Evolutionary conservation across 2,797 vertebrate genomes (phyloP).

Genomic region (Peromyscus eremicus): DNA sequence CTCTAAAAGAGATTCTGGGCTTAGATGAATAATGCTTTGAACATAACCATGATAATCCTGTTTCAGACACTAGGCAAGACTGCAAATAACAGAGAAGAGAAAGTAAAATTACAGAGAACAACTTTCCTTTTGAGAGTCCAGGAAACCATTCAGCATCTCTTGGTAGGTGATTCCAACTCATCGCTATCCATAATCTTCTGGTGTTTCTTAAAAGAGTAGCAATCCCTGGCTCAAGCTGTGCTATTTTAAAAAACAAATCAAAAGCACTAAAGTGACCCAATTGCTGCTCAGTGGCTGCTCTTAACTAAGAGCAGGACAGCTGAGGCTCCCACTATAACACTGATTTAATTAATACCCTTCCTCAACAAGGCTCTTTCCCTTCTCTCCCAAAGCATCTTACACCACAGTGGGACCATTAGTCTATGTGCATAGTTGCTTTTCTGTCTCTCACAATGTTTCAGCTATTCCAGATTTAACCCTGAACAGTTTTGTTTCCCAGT

Average conservation of each 20-base stretch:
- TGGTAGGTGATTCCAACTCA: constrained; percentile 55
- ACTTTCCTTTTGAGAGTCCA: neutral
- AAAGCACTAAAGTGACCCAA: constrained; percentile 51
- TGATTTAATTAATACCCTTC: constrained; percentile 62
- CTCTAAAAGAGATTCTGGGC: constrained; percentile 12
- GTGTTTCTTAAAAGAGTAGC: constrained; percentile 63
- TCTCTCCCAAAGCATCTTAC: constrained; percentile 35
- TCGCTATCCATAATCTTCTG: constrained; percentile 37
- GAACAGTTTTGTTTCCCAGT: constrained; percentile 36
- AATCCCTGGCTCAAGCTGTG: constrained; percentile 41
- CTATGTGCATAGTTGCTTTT: constrained; percentile 28
- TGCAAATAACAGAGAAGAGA: constrained; percentile 55
- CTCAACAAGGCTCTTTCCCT: constrained; percentile 30
- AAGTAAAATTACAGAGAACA: constrained; percentile 56
- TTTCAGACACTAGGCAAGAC: constrained; percentile 37
- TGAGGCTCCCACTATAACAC: neutral
- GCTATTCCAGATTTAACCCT: constrained; percentile 34
- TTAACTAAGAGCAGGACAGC: constrained; percentile 63
- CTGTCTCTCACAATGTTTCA: constrained; percentile 14
- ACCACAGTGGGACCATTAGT: neutral
- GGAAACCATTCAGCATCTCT: constrained; percentile 46
- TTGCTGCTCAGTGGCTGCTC: constrained; percentile 40
- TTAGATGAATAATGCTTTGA: constrained; percentile 60
- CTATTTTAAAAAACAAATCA: constrained; percentile 71
- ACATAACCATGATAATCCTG: constrained; percentile 29